Base-by-base conservation (phyloP, 2,113 vertebrate genomes). In the Nerophis lumbriciformis region DNA sequence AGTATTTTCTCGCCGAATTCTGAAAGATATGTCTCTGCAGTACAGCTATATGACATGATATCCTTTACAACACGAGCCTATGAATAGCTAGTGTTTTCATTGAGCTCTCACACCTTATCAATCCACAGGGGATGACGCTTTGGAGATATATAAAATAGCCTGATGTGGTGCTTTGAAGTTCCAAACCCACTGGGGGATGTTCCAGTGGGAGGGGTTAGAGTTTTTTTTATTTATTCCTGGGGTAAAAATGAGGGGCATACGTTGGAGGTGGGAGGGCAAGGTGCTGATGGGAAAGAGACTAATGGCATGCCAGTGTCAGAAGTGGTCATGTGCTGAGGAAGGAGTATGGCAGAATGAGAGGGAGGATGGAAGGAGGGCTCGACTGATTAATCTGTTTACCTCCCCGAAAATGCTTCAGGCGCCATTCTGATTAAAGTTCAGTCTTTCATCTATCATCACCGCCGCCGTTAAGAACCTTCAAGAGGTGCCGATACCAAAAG, bases 371-470 rank as follows among this genome's bases (percentile, higher is more conserved):
- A 79, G 81, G 82, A 77, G 77, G 71, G 71, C 71, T 84, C 89
- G 89, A 90, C 87, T 86, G 90, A 91, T 90, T 90, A 90, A 90
- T 86, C 89, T 88, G 89, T 89, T 88, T 87, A 87, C 83, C 82
- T 85, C 86, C 83, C 79, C 73, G 83, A 88, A 88, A 88, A 82
- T 71, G 88, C 89, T 86, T 69, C 78, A 48, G 89, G 89, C 88
- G 57, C 80, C 82, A 71, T 88, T 90, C 89, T 88, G 88, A 90
- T 91, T 90, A 91, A 90, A 87, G 82, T 86, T 90, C 90, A 85
- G 73, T 72, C 83, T 73, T 89, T 85, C 86, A 91, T 92, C 89
- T 86, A 88, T 92, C 90, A 90, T 83, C 73, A 12, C 73, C 64
- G 11, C 4, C 69, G 70, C 74, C 54, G 2, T 60, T 68, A 65